Evolutionary conservation across 2,888 invertebrate species (phyloP), one percentile per base, ranked within the genome.

Genomic region (Diaphora mendica): DNA sequence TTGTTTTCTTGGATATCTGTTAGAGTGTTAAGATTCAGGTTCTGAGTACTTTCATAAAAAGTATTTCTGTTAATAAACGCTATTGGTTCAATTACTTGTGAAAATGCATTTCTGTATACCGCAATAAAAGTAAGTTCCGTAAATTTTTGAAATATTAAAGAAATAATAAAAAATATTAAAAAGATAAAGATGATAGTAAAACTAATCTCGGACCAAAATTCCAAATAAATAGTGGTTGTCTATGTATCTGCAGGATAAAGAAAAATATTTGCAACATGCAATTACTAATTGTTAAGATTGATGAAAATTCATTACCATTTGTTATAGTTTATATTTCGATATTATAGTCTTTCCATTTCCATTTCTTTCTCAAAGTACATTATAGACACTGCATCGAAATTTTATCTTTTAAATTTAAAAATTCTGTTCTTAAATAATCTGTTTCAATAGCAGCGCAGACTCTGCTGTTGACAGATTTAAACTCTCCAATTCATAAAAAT

Each of bases 1-100:
- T 78, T 74, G 64, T 71, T 62, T 70, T 55, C 2, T 75, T 70
- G 66, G 33, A 39, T 74, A 66, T 71, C 68, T 81, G 72, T 71
- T 72, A 71, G 69, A 17, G 55, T 55, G 13, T 15, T 59, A 13
- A 51, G 20, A 62, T 8, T 20, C 15, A 7, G 13, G 15, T 65
- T 3, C 48, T 48, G 17, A 48, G 17, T 48, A 48, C 5, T 48
- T 48, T 48, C 20, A 48, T 20, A 3, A 4, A 17, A 20, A 48
- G 17, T 48, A 13, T 15, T 2, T 48, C 17, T 48, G 17, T 17
- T 48, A 48, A 20, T 48, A 4, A 20, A 8, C 23, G 51, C 51
- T 23, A 51, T 51, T 20, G 20, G 20, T 51, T 8, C 8, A 51
- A 51, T 8, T 20, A 51, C 23, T 23, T 51, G 23, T 51, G 8